These are phyloP conservation scores for Osedax fenrisi DNA, from an alignment of 2,888 invertebrate genomes.

Conservation along the genomic window DNA sequence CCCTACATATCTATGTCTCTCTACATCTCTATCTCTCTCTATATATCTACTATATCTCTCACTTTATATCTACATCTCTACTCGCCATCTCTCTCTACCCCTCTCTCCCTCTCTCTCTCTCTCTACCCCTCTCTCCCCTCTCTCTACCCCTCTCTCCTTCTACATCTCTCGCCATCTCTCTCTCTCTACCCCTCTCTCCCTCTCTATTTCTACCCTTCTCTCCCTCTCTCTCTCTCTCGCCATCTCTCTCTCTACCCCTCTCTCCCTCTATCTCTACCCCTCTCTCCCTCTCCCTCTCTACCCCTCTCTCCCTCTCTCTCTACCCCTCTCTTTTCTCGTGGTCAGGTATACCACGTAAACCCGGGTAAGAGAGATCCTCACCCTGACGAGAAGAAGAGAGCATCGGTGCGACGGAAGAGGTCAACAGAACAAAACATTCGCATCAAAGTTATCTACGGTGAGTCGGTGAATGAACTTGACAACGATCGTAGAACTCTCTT, in stretches of 20 bases:
- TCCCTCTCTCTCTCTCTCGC: background rate
- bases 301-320: background rate
- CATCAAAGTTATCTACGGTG: too few relatives aligned
- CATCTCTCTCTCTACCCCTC: background rate
- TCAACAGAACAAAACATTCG: too few relatives aligned
- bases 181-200: background rate
- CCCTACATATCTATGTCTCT: background rate
- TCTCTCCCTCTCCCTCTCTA: background rate
- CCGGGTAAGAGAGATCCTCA: too few relatives aligned
- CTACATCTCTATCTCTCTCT: background rate
- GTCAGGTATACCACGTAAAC: too few relatives aligned
- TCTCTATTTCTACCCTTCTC: background rate
- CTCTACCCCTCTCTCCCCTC: background rate
- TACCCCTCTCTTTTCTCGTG: background rate
- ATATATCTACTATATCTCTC: background rate
- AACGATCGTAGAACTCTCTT: too few relatives aligned
- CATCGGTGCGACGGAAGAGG: too few relatives aligned
- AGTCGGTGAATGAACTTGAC: too few relatives aligned
- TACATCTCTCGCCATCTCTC: background rate
- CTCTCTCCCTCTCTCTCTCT: background rate
- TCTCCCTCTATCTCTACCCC: background rate
- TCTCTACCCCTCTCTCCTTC: background rate
- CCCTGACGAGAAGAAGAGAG: too few relatives aligned
- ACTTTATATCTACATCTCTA: background rate
- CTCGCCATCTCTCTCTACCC: background rate